Evolutionary conservation across 2,797 vertebrate species (phyloP).

Genomic region (Gallinago nigripennis): DNA sequence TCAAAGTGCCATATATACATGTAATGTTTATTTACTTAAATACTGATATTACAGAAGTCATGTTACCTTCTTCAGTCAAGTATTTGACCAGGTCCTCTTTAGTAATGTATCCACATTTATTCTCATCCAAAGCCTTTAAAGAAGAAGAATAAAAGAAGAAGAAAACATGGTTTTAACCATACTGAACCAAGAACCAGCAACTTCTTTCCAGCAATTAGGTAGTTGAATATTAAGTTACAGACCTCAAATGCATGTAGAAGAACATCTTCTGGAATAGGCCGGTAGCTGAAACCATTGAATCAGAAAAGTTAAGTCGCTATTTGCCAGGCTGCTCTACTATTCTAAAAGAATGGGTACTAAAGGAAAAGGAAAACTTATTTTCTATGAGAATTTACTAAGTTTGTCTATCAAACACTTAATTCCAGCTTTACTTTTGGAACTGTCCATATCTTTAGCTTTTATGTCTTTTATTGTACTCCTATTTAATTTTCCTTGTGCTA

Average conservation of each 20-base stretch:
- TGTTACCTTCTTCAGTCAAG: slow-evolving; percentile 90
- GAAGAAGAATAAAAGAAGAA: slow-evolving; percentile 25
- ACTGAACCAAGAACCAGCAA: background rate
- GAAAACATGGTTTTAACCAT: background rate
- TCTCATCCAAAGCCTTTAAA: slow-evolving; percentile 87
- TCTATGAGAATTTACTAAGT: background rate
- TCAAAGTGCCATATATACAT: background rate
- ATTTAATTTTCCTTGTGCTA: background rate
- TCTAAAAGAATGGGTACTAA: background rate
- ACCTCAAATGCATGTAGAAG: slow-evolving; percentile 83
- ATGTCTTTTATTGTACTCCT: background rate
- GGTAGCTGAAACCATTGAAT: slow-evolving; percentile 71
- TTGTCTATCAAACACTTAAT: background rate
- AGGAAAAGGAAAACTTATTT: background rate
- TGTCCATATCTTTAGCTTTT: background rate
- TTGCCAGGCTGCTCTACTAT: background rate
- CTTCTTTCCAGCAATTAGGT: background rate
- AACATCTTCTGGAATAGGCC: slow-evolving; percentile 78
- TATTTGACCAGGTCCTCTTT: slow-evolving; percentile 84
- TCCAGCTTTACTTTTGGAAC: background rate
- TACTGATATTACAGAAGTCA: background rate
- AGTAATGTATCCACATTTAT: slow-evolving; percentile 85
- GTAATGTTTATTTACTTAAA: slow-evolving; percentile 17
- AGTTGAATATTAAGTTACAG: slow-evolving; percentile 27
- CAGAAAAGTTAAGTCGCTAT: background rate